Base-by-base conservation (phyloP, 2,797 vertebrate species). In the Lateolabrax maculatus region DNA sequence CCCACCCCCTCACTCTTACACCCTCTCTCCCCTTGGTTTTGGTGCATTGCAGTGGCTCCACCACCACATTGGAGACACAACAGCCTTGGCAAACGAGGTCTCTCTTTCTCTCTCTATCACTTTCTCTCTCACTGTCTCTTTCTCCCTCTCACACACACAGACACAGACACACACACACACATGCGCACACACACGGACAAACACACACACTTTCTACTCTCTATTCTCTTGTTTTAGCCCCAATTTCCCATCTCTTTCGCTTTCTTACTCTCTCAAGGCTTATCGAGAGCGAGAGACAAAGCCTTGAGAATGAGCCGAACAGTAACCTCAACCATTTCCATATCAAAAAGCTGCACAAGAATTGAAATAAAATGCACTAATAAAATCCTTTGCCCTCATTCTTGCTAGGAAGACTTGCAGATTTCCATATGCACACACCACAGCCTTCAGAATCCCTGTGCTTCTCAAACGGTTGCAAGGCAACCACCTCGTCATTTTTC, bases 1-100 rank as follows among this genome's bases (percentile, higher is more conserved):
- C 84, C 87, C 90, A 87, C 90, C 86, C 89, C 84, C 88, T 90
- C 90, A 87, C 87, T 92, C 90, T 87, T 89, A 84, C 90, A 91
- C 83, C 84, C 89, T 92, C 93, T 91, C 93, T 93, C 93, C 93
- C 91, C 90, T 93, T 94, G 90, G 90, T 94, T 95, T 95, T 96
- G 95, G 94, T 96, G 95, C 95, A 95, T 92, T 96, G 95, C 95
- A 95, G 95, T 95, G 92, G 90, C 93, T 94, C 89, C 88, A 93
- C 91, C 86, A 94, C 91, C 85, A 94, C 90, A 89, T 93, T 89
- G 90, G 92, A 94, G 91, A 93, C 90, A 93, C 92, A 94, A 94
- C 92, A 94, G 92, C 93, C 90, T 93, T 94, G 90, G 93, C 85
- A 92, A 91, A 92, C 76, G 71, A 92, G 87, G 91, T 92, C 90